Base-by-base conservation (phyloP, 2,888 invertebrate species). In the Ophion ellenae region DNA sequence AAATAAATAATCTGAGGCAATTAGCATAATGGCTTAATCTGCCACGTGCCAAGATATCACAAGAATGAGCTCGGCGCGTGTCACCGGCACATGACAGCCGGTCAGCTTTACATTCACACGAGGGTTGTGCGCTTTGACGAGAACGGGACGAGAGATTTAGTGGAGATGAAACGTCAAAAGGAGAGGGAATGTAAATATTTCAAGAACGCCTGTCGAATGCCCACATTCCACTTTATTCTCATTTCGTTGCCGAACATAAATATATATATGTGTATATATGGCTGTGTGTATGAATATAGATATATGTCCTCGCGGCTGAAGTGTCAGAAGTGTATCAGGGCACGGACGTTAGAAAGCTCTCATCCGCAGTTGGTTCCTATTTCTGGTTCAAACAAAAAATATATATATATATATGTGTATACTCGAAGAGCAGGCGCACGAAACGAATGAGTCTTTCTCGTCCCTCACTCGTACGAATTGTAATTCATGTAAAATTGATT, bases 81-180 rank as follows among this genome's bases (percentile, higher is more conserved):
- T 84, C 73, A 70, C 63, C n/a, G 40, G 57, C 69, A 67, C 77
- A 24, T 36, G 77, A 45, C 66, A 64, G 64, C 64, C 40, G 69
- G 59, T 40, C 59, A 28, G 67, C 61, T 36, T 67, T 53, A 61
- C 73, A 70, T 77, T 61, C 71, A 73, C 32, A 77, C 71, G 57
- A 67, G 61, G 53, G 47, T 64, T 20, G 53, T 75, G 66, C 75
- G 70, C 81, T 81, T 74, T 75, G 78, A 20, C 70, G 74, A 32
- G 63, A 69, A 47, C 32, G 63, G 69, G 63, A 63, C n/a, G 67
- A 81, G 10, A 86, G 84, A 86, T 83, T 85, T 84, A 77, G 76
- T 64, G 63, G 86, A 57, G 73, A 80, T 81, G 83, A 86, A 74
- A 84, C 74, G 75, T 76, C 78, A 47, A 71, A 82, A 76, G 82